Conservation (phyloP, 1,140 invertebrate species). For the Cyclina sinensis region DNA sequence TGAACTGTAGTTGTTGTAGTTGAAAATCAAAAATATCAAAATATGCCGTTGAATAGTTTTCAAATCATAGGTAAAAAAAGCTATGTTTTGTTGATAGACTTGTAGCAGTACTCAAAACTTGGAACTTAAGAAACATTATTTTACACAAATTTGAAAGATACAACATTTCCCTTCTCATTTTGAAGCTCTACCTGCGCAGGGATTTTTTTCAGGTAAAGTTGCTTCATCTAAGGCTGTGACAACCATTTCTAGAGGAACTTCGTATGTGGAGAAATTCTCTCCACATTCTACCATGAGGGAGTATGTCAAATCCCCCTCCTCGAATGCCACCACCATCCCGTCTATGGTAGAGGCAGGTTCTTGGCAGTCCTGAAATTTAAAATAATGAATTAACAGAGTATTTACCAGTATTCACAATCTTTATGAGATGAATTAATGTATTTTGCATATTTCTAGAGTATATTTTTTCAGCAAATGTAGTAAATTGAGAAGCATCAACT, state of each 20-base stretch:
- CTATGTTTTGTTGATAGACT: too few relatives aligned
- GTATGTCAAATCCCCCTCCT: neutral
- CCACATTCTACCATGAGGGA: slow-evolving; percentile 12
- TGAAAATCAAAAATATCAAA: too few relatives aligned
- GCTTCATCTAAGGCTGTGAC: neutral
- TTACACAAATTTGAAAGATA: neutral
- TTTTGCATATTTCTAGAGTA: neutral
- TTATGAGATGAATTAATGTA: neutral
- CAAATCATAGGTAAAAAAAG: too few relatives aligned
- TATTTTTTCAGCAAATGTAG: too few relatives aligned
- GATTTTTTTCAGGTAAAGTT: neutral
- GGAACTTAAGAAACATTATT: neutral
- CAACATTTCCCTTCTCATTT: slow-evolving; percentile 3
- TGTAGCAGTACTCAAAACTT: too few relatives aligned
- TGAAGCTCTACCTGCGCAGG: neutral
- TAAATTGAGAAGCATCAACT: neutral
- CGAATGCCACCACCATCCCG: neutral
- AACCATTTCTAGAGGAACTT: neutral
- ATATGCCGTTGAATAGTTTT: too few relatives aligned
- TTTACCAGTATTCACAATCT: too few relatives aligned
- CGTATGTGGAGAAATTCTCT: too few relatives aligned
- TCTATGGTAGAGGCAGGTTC: neutral
- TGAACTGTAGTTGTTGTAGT: too few relatives aligned
- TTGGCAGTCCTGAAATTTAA: slow-evolving; percentile 15
- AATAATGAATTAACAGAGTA: neutral